Evolutionary conservation across 2,797 vertebrate species (phyloP).

Genomic region (Syndactyla subalaris): DNA sequence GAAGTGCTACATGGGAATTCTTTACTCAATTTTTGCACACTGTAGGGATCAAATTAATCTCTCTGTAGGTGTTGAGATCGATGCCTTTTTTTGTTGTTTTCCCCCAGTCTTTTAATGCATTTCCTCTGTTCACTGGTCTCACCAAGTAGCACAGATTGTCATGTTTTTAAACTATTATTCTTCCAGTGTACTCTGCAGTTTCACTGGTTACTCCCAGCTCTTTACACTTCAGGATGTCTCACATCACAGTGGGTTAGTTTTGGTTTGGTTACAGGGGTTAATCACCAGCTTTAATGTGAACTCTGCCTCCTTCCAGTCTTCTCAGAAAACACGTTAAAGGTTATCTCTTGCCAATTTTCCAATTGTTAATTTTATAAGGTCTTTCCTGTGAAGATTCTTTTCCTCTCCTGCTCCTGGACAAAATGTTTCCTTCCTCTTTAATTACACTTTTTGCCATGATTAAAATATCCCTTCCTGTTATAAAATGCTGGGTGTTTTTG

Average conservation of each 20-base stretch:
- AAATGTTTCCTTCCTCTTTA: background rate
- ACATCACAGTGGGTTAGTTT: rapidly evolving
- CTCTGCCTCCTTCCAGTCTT: background rate
- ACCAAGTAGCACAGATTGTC: background rate
- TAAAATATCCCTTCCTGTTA: background rate
- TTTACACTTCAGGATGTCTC: background rate
- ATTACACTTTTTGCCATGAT: background rate
- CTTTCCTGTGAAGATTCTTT: background rate
- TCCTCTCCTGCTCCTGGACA: background rate
- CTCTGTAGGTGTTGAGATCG: rapidly evolving
- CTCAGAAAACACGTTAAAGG: background rate
- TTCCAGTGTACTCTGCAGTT: background rate
- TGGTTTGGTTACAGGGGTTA: background rate
- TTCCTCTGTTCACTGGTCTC: background rate
- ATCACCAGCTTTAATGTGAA: background rate
- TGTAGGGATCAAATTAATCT: background rate
- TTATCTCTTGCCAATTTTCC: background rate
- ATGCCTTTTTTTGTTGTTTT: background rate
- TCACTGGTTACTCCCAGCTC: background rate
- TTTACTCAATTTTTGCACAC: background rate
- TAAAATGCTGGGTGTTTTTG: rapidly evolving
- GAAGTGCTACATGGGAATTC: background rate
- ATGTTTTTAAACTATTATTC: background rate
- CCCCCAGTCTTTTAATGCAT: background rate
- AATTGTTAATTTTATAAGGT: background rate